These are phyloP conservation scores for Bradypodion pumilum DNA, from an alignment of 2,797 vertebrate species.

Conservation along the genomic window DNA sequence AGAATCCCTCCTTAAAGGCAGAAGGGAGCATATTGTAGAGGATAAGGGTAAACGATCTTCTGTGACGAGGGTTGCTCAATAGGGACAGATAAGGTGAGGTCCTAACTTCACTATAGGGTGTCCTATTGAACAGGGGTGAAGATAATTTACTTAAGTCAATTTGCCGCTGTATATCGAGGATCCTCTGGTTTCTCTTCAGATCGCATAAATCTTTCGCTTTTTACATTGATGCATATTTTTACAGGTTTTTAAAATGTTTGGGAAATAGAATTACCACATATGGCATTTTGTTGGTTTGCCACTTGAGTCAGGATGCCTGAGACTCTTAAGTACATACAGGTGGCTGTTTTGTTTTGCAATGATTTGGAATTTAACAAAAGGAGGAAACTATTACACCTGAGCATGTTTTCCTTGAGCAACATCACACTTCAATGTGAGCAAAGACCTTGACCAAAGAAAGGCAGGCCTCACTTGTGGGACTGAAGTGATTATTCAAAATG, in stretches of 20 bases:
- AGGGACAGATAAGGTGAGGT: too few species aligned
- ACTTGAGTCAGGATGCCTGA: neutral
- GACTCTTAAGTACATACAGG: constrained; percentile 10
- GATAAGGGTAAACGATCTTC: too few species aligned
- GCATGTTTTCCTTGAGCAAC: neutral
- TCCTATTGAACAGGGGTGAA: too few species aligned
- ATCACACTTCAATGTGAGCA: neutral
- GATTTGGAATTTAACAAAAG: constrained; percentile 23
- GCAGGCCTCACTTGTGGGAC: neutral
- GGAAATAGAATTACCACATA: constrained; percentile 18
- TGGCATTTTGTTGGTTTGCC: neutral
- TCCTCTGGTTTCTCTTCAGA: too few species aligned
- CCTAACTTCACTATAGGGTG: too few species aligned
- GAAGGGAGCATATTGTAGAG: too few species aligned
- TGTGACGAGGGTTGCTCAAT: too few species aligned
- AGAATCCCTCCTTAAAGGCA: too few species aligned
- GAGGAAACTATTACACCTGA: constrained; percentile 33
- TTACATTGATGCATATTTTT: constrained; percentile 46
- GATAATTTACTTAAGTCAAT: too few species aligned
- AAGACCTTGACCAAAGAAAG: neutral
- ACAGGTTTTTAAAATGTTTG: constrained; percentile 51
- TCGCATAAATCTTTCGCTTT: too few species aligned
- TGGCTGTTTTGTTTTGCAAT: constrained; percentile 1
- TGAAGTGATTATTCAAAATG: neutral
- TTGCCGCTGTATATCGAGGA: too few species aligned